phyloP scores from a whole-genome alignment of 2,797 vertebrate genomes.

The Liparis tanakae region DNA sequence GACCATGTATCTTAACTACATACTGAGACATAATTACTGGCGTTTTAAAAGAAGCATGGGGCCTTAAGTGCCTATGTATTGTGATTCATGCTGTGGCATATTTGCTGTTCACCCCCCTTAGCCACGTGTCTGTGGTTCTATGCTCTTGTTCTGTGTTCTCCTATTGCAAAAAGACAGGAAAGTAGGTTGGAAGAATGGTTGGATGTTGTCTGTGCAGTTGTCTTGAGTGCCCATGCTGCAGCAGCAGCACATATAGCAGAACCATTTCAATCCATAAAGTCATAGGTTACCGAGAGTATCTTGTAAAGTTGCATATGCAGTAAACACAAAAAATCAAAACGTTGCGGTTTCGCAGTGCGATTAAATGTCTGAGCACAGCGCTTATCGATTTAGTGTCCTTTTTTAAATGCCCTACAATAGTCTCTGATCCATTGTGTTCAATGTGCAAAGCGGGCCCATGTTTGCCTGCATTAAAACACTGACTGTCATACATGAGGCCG shows the following conservation, averaged over 20 bases:
- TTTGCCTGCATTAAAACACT: slow-evolving; percentile 23
- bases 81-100: neutral
- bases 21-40: neutral
- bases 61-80: neutral
- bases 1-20: neutral
- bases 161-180: neutral
- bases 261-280: neutral
- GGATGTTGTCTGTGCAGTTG: neutral
- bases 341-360: too few relatives aligned
- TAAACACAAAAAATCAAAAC: neutral
- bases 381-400: too few relatives aligned
- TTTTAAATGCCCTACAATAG: too few relatives aligned
- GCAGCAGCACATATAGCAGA: neutral
- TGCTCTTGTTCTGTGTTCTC: neutral
- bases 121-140: neutral
- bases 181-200: neutral
- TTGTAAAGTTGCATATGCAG: neutral
- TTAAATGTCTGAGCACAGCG: too few relatives aligned
- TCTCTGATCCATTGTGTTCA: too few relatives aligned
- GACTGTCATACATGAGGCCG: slow-evolving; percentile 7
- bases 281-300: neutral
- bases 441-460: too few relatives aligned
- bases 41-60: neutral
- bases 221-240: neutral
- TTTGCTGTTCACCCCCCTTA: neutral